Evolutionary conservation across 2,888 invertebrate species (phyloP), one percentile per base, ranked within the genome.

Genomic region (Tethea ocularis): DNA sequence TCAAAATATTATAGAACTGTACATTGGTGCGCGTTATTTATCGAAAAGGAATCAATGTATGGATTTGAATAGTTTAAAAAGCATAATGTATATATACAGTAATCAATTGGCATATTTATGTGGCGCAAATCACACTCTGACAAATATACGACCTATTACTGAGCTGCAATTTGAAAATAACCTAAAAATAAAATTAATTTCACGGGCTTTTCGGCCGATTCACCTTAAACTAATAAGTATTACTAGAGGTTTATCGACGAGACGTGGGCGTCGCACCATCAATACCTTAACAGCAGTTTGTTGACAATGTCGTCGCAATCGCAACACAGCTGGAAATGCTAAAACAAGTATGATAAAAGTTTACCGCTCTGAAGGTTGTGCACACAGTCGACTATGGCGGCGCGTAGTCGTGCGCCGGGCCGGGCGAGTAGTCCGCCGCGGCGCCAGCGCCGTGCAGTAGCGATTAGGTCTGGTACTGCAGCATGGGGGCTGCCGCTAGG

Each of bases 381-480:
- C 46, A 56, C 11, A 10, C 3, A 10, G 63, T 58, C 56, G 77
- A 75, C 85, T 89, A 91, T 67, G 91, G 88, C 58, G 91, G 84
- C 70, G 91, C 87, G 6, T 46, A 46, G 46, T 46, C 46, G 46
- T 20, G 46, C 46, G 36, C 11, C 36, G 36, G 36, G 11, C 11
- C 36, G 36, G 36, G 2, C 26, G 26, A 26, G 26, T 26, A 26
- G 26, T 26, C 93, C 88, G 90, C 86, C 87, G 92, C 89, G 88
- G 84, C 75, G 90, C 91, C 92, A 86, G 92, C 93, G 89, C 93
- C 93, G 91, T 92, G 93, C 64, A 93, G 93, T 84, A 93, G 72
- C 92, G 95, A 97, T 97, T 97, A 98, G 96, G 97, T 97, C 94
- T 99, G 99, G 93, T 99, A 99, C 87, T 99, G 99, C 72, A 99